Base-by-base conservation (phyloP, 2,888 invertebrate species). In the Diloba caeruleocephala region DNA sequence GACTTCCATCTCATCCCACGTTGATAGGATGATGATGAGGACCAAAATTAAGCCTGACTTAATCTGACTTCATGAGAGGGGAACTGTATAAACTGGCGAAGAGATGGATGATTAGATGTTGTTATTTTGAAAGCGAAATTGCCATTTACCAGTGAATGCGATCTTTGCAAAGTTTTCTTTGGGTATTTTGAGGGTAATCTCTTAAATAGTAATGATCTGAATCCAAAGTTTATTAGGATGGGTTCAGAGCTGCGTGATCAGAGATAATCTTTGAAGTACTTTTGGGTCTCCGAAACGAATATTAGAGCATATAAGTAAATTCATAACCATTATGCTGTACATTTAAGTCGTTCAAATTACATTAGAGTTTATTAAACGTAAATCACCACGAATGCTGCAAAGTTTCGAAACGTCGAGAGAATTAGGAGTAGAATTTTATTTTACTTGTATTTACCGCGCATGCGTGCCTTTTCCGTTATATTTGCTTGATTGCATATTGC, bases 111-210 rank as follows among this genome's bases (percentile, higher is more conserved):
- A 19, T 28, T 14, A 34, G 13, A 41, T 49, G 33, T 48, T 62
- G 26, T 34, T 44, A 42, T 56, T 63, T 56, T 37, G 9, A 15
- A 33, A 41, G 32, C 8, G 2, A 55, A 56, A 42, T 63, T 15
- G 32, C 32, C 36, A 31, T 63, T 59, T 46, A 64, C 34, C 26
- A 32, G 32, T 43, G 7, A 26, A 63, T 10, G 23, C 23, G 8
- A 25, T 21, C 32, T 45, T 42, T 43, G 15, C 7, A 19, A 59
- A 63, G 42, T 64, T 57, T 15, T 12, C 14, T 12, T 29, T 14
- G 10, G 15, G 3, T 37, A 32, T 62, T 55, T 28, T 23, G 45
- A 41, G 31, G 42, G 28, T 56, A 43, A 60, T 64, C 50, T 49
- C 38, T 46, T 39, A 56, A 21, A 42, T 48, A 29, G 46, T 9